These are phyloP conservation scores for Tolmerus cingulatus DNA, from an alignment of 2,888 invertebrate genomes.

Conservation along the genomic window DNA sequence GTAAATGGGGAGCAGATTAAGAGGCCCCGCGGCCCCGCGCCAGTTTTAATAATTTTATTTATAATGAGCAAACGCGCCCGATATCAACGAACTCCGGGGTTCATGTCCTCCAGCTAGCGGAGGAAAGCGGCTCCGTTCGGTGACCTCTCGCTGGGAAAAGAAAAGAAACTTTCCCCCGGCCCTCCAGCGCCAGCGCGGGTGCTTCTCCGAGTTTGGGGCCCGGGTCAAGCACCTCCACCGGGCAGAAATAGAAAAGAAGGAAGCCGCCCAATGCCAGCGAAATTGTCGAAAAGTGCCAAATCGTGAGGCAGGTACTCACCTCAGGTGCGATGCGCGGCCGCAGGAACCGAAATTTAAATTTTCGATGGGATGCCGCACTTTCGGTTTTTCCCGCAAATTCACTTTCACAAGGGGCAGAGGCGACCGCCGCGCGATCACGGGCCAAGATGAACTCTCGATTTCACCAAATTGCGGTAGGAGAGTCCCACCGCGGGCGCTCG, in stretches of 20 bases:
- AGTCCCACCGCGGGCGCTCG: neutral
- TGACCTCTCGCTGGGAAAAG: neutral
- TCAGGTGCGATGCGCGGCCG: neutral
- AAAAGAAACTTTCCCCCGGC: neutral
- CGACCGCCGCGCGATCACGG: neutral
- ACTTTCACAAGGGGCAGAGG: slow-evolving; percentile 10
- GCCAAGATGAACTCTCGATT: slow-evolving; percentile 14
- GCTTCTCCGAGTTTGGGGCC: neutral
- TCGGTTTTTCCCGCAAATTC: neutral
- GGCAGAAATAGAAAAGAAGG: neutral
- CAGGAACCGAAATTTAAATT: slow-evolving; percentile 2
- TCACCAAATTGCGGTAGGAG: slow-evolving; percentile 4
- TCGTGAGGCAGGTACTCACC: neutral
- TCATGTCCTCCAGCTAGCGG: neutral
- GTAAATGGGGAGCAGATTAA: neutral
- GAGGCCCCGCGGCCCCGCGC: neutral
- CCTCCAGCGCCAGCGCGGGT: neutral
- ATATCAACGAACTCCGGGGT: neutral
- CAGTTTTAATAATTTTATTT: neutral
- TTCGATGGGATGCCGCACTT: slow-evolving; percentile 1
- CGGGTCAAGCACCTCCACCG: neutral
- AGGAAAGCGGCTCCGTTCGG: neutral
- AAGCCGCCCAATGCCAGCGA: neutral
- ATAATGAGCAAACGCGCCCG: neutral
- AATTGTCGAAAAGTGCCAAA: neutral